Evolutionary conservation across 2,113 vertebrate genomes (phyloP), one percentile per base, ranked within the genome.

Genomic region (Solea solea): DNA sequence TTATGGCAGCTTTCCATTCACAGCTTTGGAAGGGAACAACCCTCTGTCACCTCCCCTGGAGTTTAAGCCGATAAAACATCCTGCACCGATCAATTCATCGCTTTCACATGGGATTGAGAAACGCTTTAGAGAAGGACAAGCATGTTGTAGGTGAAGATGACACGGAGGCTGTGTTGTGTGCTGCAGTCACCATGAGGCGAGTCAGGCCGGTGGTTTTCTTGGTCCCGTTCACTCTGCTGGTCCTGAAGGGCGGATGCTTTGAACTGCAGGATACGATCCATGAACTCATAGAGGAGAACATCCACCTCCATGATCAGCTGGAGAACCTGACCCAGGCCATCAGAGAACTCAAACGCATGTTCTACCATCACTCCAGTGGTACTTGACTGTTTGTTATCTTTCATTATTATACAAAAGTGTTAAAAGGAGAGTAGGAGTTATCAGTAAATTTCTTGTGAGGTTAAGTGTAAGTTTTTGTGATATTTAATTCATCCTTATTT

Each of bases 201-300:
- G 60, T 48, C 0, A 74, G 40, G 54, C 58, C 53, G 0, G 42
- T 25, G 16, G 52, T 89, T 49, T 39, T 84, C 51, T 56, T 78
- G 21, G 12, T 70, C 55, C 67, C 56, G 0, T 49, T 78, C 65
- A 45, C 13, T 62, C 78, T 89, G 66, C 76, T 90, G 59, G 21
- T 80, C 28, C 69, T 84, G 65, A 76, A 70, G 14, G 68, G 73
- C 55, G 11, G 11, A 8, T 74, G 80, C 64, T 95, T 95, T 54
- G 93, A 95, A 44, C 90, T 95, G 1, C 94, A 95, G 84, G 94
- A 96, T 46, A 94, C 93, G 0, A 94, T 95, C 69, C 91, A 94
- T 11, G 72, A 86, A 1, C 87, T 95, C 64, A 93, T 94, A 12
- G 91, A 93, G 50, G 94, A 95, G 85, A 96, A 95, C 66, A 88